Base-by-base conservation (phyloP, 2,888 invertebrate genomes). In the Crematogaster levior region DNA sequence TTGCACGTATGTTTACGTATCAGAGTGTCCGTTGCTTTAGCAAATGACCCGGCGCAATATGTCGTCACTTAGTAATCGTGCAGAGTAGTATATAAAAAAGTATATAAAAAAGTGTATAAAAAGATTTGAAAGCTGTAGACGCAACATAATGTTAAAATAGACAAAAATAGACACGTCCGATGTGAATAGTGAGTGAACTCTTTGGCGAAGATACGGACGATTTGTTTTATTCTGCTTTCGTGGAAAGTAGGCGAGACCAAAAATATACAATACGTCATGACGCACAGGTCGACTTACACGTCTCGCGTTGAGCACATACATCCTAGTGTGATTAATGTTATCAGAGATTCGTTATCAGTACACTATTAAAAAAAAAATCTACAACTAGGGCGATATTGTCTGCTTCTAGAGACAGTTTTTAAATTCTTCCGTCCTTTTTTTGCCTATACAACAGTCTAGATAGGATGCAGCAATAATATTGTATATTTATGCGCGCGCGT, bases 21-120 rank as follows among this genome's bases (percentile, higher is more conserved):
- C 6, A 10, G 30, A 43, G 34, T 46, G 30, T 7, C n/a, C 56
- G 27, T 37, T n/a, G 37, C 53, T 70, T 40, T 15, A 34, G 24
- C 10, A 74, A 74, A 74, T 61, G 46, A 27, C 21, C 21, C 58
- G 24, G 0, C 24, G 40, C 60, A 43, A 60, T 73, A 73, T 46
- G 30, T 24, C 24, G 15, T 21, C 34, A 18, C 4, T 40, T 18
- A 24, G 3, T 4, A 18, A 18, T 40, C 9, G 9, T 15, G 56
- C 1, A 6, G 24, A 24, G 9, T 53, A 30, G 53, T 24, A 15
- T 34, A 48, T 6, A 34, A 34, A 34, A 34, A 34, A 34, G 6
- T 5, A 34, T 3, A 6, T 5, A 34, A 34, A 6, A 34, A 34
- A 34, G 6, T 5, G 34, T 5, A 21, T 51, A 37, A 68, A 53